A percentile compares a stretch with the other conserved stretches of the same genome.
phyloP scores from a whole-genome alignment of 2,888 invertebrate genomes.

The Bombylius discolor region DNA sequence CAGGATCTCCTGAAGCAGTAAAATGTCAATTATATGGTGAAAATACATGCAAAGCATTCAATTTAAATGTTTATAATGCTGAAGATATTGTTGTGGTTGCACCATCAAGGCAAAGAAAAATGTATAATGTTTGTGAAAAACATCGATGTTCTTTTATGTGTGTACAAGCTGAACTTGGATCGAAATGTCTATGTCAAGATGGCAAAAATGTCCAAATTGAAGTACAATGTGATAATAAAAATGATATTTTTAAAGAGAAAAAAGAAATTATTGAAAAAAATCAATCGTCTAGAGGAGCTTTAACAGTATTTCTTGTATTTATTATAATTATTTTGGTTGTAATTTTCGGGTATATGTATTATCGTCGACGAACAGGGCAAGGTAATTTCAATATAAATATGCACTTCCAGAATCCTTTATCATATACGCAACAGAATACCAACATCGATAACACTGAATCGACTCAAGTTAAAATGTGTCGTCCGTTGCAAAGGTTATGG shows the following conservation, averaged over 20 bases:
- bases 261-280: not conserved
- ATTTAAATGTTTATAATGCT: conserved; percentile 36
- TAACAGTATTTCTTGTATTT: conserved; percentile 13
- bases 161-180: conserved; percentile 38
- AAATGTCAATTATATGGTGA: conserved; percentile 47
- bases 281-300: conserved; percentile 1
- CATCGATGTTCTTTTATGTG: conserved; percentile 49
- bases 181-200: conserved; percentile 45
- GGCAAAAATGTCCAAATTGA: conserved; percentile 33
- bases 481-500: conserved; percentile 22
- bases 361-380: conserved; percentile 38
- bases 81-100: conserved; percentile 43
- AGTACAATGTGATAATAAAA: conserved; percentile 23
- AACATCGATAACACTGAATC: not conserved
- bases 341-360: conserved; percentile 25
- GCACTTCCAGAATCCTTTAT: conserved; percentile 37
- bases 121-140: conserved; percentile 39
- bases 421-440: conserved; percentile 15
- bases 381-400: conserved; percentile 35
- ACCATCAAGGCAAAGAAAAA: conserved; percentile 40
- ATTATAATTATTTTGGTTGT: conserved; percentile 14
- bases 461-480: conserved; percentile 2
- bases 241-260: not conserved
- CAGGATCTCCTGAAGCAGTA: conserved; percentile 41
- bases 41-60: conserved; percentile 38